Conservation (phyloP, 2,888 invertebrate genomes). For the Ennomos fuscantarius region DNA sequence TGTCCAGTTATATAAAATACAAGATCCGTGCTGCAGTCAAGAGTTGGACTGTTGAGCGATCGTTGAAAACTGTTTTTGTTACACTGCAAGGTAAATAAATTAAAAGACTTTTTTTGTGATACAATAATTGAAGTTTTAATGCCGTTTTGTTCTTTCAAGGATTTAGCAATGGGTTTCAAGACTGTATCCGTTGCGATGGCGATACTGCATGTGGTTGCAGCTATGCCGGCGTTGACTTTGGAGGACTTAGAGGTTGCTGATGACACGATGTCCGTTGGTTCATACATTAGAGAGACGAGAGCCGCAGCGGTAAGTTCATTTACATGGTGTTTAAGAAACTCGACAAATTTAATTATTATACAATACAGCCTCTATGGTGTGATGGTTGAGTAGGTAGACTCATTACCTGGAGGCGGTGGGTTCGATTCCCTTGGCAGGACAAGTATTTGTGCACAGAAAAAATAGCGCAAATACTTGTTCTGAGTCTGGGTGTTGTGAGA, state of each 20-base stretch:
- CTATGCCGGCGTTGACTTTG: constrained; percentile 58
- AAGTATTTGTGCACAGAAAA: too few species aligned
- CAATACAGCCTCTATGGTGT: too few species aligned
- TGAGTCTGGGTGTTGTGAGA: too few species aligned
- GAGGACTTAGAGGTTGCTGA: constrained; percentile 72
- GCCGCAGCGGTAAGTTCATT: constrained; percentile 75
- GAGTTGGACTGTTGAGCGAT: constrained; percentile 60
- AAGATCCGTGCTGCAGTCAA: constrained; percentile 53
- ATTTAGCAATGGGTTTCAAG: constrained; percentile 51
- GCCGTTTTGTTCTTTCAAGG: constrained; percentile 35
- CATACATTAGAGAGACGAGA: constrained; percentile 84
- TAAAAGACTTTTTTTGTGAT: constrained; percentile 30
- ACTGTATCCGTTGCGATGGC: constrained; percentile 56
- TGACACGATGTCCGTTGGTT: constrained; percentile 84
- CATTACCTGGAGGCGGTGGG: too few species aligned
- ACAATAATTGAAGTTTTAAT: constrained; percentile 21
- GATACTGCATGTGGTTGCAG: constrained; percentile 56
- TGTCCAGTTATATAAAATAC: constrained; percentile 78
- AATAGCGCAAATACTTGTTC: too few species aligned
- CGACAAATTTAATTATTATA: too few species aligned
- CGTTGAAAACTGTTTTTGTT: constrained; percentile 55
- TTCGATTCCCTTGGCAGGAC: too few species aligned
- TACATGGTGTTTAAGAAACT: neutral
- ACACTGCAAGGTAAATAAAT: constrained; percentile 48
- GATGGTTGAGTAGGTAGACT: too few species aligned